Evolutionary conservation across 1,140 invertebrate species (phyloP), one percentile per base, ranked within the genome.

Genomic region (Cydia amplana): DNA sequence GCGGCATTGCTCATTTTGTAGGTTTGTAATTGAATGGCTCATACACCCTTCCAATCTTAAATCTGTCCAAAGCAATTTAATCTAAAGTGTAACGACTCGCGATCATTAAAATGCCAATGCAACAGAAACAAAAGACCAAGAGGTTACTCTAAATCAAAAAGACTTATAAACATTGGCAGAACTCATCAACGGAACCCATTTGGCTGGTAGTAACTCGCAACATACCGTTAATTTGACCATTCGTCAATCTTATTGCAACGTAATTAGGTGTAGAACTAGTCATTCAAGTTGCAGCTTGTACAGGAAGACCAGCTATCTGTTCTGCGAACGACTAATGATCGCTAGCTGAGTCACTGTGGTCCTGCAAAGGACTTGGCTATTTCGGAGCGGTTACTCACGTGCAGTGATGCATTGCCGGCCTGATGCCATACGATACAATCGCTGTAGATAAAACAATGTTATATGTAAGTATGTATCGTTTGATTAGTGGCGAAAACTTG

Each of bases 331-430:
- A 60, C 55, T 23, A 60, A 60, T 60, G 55, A 23, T 60, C 16
- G 49, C 18, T 60, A 60, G 55, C 18, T 60, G 55, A 60, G 55
- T 60, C 55, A 60, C 55, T 60, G 20, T 60, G 20, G 55, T 60
- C 55, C 55, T 60, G 55, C 55, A 60, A 20, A 60, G 55, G 55
- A 60, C 55, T 60, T 23, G 55, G 55, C 55, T 60, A 60, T 60
- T 60, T 60, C 55, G 6, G 20, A 60, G 18, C 20, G 18, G 55
- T 60, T 60, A 60, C 55, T 60, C 55, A 60, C 20, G 20, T 3
- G 6, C 55, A 23, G 20, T 60, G 20, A 60, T 60, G 55, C 20
- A 23, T 60, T 60, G 55, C 55, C 55, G 18, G 20, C 18, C 20
- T 23, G 55, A 23, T 60, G 55, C 55, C 20, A n/a, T 23, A n/a